Percentiles rank a stretch among this genome's conserved stretches.
Conservation (phyloP, 2,888 invertebrate species). For the Agriotes lineatus region DNA sequence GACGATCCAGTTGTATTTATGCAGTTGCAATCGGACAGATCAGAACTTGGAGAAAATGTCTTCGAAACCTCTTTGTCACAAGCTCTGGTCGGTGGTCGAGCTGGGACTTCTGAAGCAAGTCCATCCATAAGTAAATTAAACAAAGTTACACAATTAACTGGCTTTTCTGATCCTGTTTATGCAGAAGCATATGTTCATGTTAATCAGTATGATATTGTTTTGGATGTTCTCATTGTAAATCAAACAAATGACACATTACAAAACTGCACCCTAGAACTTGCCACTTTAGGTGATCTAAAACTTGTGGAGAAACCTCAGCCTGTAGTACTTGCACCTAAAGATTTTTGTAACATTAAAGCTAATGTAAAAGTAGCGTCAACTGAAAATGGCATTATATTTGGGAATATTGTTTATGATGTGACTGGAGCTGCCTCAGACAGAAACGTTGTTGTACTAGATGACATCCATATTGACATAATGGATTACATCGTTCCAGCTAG, state of each 20-base stretch:
- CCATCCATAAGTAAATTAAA: constrained; percentile 73
- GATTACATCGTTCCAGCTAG: constrained; percentile 97
- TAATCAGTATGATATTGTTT: constrained; percentile 97
- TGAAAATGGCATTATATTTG: constrained; percentile 99
- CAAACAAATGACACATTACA: constrained; percentile 98
- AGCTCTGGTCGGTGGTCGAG: constrained; percentile 80
- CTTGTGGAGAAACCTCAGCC: constrained; percentile 97
- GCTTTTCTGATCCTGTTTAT: constrained; percentile 99
- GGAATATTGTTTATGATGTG: constrained; percentile 98
- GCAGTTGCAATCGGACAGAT: constrained; percentile 77
- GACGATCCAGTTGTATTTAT: constrained; percentile 89
- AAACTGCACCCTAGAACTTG: constrained; percentile 97
- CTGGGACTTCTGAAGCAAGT: constrained; percentile 66
- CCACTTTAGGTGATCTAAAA: constrained; percentile 97
- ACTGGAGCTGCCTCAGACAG: constrained; percentile 92
- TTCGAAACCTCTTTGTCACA: constrained; percentile 95
- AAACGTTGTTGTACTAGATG: constrained; percentile 98
- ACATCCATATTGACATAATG: constrained; percentile 99
- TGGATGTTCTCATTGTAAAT: constrained; percentile 98
- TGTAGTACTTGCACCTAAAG: constrained; percentile 95
- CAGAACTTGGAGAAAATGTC: constrained; percentile 78
- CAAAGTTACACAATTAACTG: constrained; percentile 94
- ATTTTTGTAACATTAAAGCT: constrained; percentile 98
- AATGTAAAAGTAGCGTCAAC: constrained; percentile 99
- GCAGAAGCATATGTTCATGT: constrained; percentile 99